phyloP scores from a whole-genome alignment of 2,797 vertebrate genomes.

The Todus mexicanus region DNA sequence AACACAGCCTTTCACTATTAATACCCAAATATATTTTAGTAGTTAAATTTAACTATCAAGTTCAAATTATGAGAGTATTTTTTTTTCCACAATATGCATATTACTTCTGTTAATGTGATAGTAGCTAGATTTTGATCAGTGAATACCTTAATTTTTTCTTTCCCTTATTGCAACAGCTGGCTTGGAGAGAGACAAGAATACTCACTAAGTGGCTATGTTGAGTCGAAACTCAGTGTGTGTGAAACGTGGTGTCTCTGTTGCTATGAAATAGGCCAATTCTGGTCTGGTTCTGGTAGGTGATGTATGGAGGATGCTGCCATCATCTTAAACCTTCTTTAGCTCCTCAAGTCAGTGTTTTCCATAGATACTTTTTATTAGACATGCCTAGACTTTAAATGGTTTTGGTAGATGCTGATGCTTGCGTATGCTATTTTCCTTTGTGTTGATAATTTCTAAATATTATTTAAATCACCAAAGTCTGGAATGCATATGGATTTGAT shows the following conservation, averaged over 20 bases:
- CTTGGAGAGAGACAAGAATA: background rate
- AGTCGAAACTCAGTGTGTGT: background rate
- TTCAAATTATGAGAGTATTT: background rate
- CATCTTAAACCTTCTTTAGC: background rate
- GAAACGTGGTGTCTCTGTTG: background rate
- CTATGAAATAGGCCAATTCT: background rate
- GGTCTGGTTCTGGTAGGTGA: background rate
- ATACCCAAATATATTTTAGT: background rate
- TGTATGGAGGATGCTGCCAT: background rate
- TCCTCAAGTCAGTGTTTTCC: background rate
- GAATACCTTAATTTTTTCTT: background rate
- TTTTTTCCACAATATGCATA: background rate
- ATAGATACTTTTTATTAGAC: background rate
- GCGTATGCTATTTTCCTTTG: background rate
- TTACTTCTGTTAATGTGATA: background rate
- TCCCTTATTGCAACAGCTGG: background rate
- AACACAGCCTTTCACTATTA: background rate
- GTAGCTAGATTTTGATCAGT: background rate
- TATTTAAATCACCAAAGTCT: background rate
- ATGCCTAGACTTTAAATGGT: background rate
- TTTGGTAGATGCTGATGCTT: background rate
- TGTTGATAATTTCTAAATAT: background rate
- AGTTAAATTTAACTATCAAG: background rate
- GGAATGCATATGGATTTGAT: background rate
- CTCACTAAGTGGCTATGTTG: background rate